phyloP scores from a whole-genome alignment of 2,113 vertebrate species.

The Isurus oxyrinchus region DNA sequence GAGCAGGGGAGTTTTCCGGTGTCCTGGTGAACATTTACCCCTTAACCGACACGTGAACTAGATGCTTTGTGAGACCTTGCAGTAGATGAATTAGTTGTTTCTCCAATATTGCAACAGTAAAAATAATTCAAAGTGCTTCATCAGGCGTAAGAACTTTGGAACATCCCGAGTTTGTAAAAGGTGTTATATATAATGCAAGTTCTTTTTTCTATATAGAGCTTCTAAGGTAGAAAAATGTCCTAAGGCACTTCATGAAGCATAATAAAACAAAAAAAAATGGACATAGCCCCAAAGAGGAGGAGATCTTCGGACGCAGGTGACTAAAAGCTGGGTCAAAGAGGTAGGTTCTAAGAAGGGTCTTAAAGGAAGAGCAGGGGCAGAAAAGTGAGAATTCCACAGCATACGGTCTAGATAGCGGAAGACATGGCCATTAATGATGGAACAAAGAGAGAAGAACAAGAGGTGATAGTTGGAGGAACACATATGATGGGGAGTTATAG shows the following conservation, averaged over 20 bases:
- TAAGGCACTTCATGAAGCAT: not conserved
- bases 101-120: not conserved
- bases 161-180: not conserved
- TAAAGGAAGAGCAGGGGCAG: not conserved
- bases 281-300: too few species aligned
- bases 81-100: not conserved
- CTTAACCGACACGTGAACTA: not conserved
- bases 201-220: not conserved
- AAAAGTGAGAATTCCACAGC: not conserved
- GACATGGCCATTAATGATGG: not conserved
- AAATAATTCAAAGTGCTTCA: not conserved
- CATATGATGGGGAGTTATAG: not conserved
- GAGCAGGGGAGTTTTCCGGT: not conserved
- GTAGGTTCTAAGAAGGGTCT: not conserved
- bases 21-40: not conserved
- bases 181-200: not conserved
- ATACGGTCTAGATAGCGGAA: not conserved
- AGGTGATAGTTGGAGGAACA: not conserved
- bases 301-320: too few species aligned
- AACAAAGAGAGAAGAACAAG: not conserved
- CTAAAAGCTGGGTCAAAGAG: not conserved
- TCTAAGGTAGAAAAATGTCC: not conserved
- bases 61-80: not conserved
- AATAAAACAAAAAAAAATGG: not conserved
- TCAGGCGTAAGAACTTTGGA: not conserved